A percentile compares a stretch with the other conserved stretches of the same genome.
phyloP scores from a whole-genome alignment of 2,888 invertebrate genomes.

The Chironomus riparius region DNA sequence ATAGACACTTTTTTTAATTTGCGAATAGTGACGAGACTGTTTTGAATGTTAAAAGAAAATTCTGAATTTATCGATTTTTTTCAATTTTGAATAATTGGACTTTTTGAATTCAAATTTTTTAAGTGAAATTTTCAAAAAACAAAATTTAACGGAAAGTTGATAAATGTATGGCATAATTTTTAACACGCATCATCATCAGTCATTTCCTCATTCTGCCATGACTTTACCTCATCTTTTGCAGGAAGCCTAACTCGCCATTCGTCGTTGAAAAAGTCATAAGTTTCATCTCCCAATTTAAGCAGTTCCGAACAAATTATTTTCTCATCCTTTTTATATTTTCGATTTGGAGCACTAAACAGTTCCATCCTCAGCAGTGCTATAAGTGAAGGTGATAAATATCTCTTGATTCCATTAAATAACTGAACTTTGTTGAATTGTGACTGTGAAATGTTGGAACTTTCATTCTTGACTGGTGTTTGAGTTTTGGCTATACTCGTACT shows the following conservation, averaged over 20 bases:
- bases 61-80: no score
- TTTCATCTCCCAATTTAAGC: constrained; percentile 35
- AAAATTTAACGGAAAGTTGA: no score
- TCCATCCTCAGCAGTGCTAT: constrained; percentile 40
- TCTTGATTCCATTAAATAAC: constrained; percentile 39
- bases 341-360: constrained; percentile 39
- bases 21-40: no score
- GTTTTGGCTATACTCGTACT: neutral
- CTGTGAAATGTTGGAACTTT: constrained; percentile 1
- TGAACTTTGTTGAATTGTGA: constrained; percentile 34
- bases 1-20: no score
- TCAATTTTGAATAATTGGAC: no score
- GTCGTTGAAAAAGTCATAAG: constrained; percentile 37
- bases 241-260: constrained; percentile 42
- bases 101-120: no score
- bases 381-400: constrained; percentile 39
- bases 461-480: neutral
- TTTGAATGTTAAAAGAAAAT: no score
- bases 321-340: constrained; percentile 39
- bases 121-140: no score
- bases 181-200: constrained; percentile 30
- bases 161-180: neutral
- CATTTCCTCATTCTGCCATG: constrained; percentile 33
- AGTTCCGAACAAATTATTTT: constrained; percentile 36
- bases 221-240: constrained; percentile 33